Conservation (phyloP, 1,140 invertebrate species). For the Zelostemma sp. region DNA sequence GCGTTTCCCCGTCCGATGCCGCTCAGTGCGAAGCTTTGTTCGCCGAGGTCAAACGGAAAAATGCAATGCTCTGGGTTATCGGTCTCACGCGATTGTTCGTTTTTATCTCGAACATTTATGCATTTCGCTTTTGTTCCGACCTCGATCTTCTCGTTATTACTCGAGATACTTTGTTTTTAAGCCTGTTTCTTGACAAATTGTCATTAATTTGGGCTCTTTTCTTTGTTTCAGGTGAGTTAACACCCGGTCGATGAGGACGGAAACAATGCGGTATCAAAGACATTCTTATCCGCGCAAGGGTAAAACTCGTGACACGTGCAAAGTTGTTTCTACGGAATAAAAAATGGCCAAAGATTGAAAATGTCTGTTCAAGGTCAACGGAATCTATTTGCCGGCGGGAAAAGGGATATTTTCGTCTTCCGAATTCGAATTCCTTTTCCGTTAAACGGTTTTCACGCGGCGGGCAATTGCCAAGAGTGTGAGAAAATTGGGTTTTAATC, state of each 20-base stretch:
- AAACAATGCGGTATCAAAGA: too few species aligned
- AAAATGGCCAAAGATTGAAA: too few species aligned
- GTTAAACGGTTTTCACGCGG: too few species aligned
- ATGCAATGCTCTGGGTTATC: conserved; percentile 26
- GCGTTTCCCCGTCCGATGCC: conserved; percentile 24
- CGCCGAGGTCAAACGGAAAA: conserved; percentile 31
- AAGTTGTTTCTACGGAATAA: too few species aligned
- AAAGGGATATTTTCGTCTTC: too few species aligned
- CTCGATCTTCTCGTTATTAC: neutral
- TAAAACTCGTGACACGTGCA: too few species aligned
- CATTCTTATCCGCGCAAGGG: too few species aligned
- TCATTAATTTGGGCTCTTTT: neutral
- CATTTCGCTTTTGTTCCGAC: neutral
- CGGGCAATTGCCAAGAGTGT: too few species aligned
- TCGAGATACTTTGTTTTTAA: neutral
- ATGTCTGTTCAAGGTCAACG: too few species aligned
- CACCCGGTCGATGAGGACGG: neutral
- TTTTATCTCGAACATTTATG: conserved; percentile 2
- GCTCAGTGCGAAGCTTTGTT: conserved; percentile 17
- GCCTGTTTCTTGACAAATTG: neutral
- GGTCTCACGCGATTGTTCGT: conserved; percentile 16
- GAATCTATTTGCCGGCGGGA: too few species aligned
- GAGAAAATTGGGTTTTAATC: conserved; percentile 23
- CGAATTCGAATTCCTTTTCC: too few species aligned
- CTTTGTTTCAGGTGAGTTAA: neutral